Evolutionary conservation across 2,888 invertebrate genomes (phyloP).

Genomic region (Disparrhopalites patrizii): DNA sequence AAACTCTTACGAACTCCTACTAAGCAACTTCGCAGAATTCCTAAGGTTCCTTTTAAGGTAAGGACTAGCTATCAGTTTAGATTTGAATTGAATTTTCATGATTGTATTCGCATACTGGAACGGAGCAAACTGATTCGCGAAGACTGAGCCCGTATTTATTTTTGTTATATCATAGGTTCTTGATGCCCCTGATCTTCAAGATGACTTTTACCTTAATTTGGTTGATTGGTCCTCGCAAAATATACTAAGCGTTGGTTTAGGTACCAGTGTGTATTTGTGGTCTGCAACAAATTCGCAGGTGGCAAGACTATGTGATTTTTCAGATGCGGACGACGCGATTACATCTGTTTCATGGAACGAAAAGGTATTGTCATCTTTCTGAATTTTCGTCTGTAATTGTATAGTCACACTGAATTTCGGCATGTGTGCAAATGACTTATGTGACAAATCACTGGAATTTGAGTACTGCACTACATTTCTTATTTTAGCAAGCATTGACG

Average conservation of each 20-base stretch:
- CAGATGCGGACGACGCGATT: slow-evolving; percentile 87
- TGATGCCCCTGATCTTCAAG: slow-evolving; percentile 94
- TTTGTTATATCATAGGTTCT: slow-evolving; percentile 57
- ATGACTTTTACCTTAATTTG: slow-evolving; percentile 97
- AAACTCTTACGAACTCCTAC: slow-evolving; percentile 88
- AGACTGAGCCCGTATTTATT: not conserved
- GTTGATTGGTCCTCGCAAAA: slow-evolving; percentile 99
- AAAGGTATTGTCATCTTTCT: slow-evolving; percentile 54
- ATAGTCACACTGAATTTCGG: no score
- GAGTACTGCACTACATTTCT: not conserved
- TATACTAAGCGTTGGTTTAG: slow-evolving; percentile 94
- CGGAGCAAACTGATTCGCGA: not conserved
- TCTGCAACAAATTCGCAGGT: slow-evolving; percentile 98
- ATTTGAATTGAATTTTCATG: not conserved
- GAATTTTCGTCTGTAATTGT: not conserved
- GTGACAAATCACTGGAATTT: not conserved
- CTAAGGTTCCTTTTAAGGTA: slow-evolving; percentile 94
- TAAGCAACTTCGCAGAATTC: slow-evolving; percentile 97
- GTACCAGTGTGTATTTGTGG: slow-evolving; percentile 98
- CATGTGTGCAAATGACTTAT: no score
- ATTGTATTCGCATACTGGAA: not conserved
- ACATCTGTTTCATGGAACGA: slow-evolving; percentile 99
- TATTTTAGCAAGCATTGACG: not conserved
- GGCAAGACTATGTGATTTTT: slow-evolving; percentile 90
- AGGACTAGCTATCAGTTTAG: not conserved